phyloP scores from a whole-genome alignment of 1,140 invertebrate genomes.

The Dufourea novaeangliae region DNA sequence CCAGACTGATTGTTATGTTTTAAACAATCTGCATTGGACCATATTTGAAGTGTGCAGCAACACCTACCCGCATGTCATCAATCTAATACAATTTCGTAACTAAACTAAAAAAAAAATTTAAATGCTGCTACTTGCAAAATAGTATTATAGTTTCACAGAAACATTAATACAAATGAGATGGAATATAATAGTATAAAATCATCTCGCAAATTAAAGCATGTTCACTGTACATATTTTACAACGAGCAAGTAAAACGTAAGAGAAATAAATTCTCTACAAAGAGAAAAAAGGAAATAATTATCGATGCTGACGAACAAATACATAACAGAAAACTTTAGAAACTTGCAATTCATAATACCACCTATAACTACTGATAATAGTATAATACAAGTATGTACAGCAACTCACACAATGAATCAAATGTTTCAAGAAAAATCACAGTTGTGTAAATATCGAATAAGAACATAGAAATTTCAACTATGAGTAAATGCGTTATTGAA shows the following conservation, averaged over 20 bases:
- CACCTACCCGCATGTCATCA: neutral
- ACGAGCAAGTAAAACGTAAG: neutral
- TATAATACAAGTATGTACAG: neutral
- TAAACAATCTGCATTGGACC: neutral
- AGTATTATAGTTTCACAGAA: slow-evolving; percentile 11
- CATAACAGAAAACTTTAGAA: neutral
- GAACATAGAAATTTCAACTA: neutral
- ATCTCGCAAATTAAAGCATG: no score
- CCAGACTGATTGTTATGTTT: neutral
- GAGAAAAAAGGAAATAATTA: neutral
- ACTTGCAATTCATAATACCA: neutral
- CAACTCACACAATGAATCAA: neutral
- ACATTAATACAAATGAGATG: neutral
- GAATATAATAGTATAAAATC: no score
- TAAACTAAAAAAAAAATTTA: neutral
- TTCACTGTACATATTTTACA: neutral
- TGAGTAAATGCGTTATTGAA: neutral
- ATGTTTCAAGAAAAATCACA: neutral
- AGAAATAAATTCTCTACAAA: neutral
- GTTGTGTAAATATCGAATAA: neutral
- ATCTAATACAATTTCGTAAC: neutral
- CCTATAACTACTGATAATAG: neutral
- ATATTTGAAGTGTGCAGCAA: neutral
- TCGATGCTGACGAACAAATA: neutral
- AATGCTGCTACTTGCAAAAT: neutral